These are phyloP conservation scores for Meleagris gallopavo DNA, from an alignment of 2,113 vertebrate genomes.

Conservation along the genomic window DNA sequence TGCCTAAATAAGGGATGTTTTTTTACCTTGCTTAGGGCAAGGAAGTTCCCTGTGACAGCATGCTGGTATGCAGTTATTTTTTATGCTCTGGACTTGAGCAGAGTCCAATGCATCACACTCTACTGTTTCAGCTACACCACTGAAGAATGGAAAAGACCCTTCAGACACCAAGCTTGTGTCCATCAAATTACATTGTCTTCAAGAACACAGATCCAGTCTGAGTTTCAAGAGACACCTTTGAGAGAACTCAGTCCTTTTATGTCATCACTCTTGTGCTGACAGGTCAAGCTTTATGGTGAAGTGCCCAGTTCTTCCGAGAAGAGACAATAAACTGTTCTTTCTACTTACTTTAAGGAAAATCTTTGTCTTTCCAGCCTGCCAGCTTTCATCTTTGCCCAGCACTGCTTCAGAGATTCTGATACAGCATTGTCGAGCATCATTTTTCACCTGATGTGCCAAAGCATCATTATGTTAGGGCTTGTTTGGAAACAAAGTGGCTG, in stretches of 20 bases:
- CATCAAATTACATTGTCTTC: not conserved
- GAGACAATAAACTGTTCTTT: not conserved
- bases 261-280: not conserved
- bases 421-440: conserved; percentile 78
- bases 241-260: not conserved
- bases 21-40: not conserved
- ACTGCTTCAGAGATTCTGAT: conserved; percentile 80
- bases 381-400: conserved; percentile 83
- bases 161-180: not conserved
- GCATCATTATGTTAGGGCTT: conserved; percentile 22
- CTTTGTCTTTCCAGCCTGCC: conserved; percentile 94
- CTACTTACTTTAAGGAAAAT: conserved; percentile 94
- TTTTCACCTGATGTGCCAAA: conserved; percentile 72
- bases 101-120: not conserved
- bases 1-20: not conserved
- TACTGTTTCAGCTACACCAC: not conserved
- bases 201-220: not conserved
- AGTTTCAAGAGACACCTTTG: not conserved
- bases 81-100: not conserved
- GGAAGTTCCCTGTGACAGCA: not conserved
- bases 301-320: not conserved
- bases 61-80: not conserved
- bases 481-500: conserved; percentile 2
- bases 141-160: not conserved
- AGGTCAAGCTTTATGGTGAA: not conserved